These are phyloP conservation scores for Phrynocephalus versicolor DNA, from an alignment of 2,113 vertebrate genomes.

Conservation along the genomic window DNA sequence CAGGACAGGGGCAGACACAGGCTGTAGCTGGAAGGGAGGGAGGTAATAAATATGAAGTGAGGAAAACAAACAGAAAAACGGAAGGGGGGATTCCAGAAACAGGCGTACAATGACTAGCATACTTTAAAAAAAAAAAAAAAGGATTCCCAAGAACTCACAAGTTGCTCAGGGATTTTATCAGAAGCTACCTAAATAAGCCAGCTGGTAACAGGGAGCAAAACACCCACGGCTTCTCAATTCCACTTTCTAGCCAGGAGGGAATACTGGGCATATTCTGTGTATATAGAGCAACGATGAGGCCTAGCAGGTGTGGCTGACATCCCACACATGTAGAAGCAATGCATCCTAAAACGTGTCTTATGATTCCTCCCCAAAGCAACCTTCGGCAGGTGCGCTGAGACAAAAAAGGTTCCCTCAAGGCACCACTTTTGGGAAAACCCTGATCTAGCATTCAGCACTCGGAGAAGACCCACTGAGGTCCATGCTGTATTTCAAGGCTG, in stretches of 20 bases:
- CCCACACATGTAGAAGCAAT: background rate
- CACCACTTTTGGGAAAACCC: background rate
- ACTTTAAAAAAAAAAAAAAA: too few species aligned
- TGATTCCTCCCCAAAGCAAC: background rate
- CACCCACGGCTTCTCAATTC: background rate
- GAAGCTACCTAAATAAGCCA: background rate
- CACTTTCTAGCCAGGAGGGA: background rate
- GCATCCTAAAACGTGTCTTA: background rate
- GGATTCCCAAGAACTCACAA: too few species aligned
- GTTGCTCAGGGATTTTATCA: background rate
- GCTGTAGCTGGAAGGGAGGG: background rate
- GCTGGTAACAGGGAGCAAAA: background rate
- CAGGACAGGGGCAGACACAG: background rate
- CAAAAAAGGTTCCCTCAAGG: background rate
- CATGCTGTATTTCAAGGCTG: background rate
- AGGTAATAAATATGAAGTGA: conserved; percentile 23
- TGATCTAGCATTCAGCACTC: background rate
- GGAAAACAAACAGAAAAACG: background rate
- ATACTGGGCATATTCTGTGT: background rate
- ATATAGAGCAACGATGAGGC: background rate
- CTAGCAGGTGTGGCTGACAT: background rate
- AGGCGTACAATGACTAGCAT: background rate
- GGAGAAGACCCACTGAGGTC: background rate
- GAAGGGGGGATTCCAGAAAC: background rate
- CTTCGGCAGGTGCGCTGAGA: background rate